phyloP scores from a whole-genome alignment of 2,113 vertebrate species.

The Zapus hudsonius region DNA sequence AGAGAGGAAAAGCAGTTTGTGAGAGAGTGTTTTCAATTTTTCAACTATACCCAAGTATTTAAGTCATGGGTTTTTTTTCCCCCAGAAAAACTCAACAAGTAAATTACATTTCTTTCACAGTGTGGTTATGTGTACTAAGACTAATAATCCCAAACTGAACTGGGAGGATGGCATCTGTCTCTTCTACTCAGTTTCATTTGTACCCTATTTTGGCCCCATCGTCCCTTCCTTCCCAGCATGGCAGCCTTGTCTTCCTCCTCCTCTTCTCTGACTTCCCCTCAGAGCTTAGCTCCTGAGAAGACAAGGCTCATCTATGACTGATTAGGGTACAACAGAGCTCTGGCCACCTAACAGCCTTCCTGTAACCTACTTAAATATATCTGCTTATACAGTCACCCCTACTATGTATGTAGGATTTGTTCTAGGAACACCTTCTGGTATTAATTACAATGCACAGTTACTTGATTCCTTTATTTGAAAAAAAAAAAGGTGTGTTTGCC shows the following conservation, averaged over 20 bases:
- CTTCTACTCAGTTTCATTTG: not conserved
- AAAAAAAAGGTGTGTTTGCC: not conserved
- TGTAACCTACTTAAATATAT: not conserved
- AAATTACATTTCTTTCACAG: not conserved
- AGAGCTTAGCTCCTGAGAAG: not conserved
- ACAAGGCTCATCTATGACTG: not conserved
- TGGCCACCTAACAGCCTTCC: not conserved
- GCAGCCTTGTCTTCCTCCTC: not conserved
- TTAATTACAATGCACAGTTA: not conserved
- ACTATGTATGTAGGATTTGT: too few species aligned
- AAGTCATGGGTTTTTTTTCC: not conserved
- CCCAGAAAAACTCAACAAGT: not conserved
- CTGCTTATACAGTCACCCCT: not conserved
- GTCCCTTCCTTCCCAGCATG: not conserved
- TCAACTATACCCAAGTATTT: not conserved
- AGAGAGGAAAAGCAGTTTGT: not conserved
- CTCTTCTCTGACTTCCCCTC: not conserved
- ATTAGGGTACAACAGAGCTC: not conserved
- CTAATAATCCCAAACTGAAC: not conserved
- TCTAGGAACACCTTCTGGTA: not conserved
- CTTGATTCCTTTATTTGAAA: not conserved
- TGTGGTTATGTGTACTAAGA: not conserved
- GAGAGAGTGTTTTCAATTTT: conserved; percentile 2
- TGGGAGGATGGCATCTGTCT: not conserved
- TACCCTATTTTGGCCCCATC: not conserved